A percentile compares a stretch with the other conserved stretches of the same genome.
Evolutionary conservation across 2,888 invertebrate genomes (phyloP).

Genomic region (Embidobia sp.): DNA sequence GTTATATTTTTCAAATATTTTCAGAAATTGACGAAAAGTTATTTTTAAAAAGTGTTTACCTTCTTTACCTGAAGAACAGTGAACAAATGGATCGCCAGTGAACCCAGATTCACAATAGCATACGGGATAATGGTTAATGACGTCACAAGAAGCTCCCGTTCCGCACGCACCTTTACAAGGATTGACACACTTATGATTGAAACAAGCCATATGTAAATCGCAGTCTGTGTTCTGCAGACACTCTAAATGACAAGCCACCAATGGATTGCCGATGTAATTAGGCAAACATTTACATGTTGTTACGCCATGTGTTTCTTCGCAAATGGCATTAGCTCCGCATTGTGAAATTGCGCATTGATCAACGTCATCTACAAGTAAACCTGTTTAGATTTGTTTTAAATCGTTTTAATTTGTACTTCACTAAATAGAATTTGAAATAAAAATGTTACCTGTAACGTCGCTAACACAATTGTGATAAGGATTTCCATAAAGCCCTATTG

Average conservation of each 20-base stretch:
- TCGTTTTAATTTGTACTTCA: no score
- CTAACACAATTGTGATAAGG: conserved; percentile 90
- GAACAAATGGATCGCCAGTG: conserved; percentile 86
- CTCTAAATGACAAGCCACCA: conserved; percentile 89
- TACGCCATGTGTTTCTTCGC: conserved; percentile 86
- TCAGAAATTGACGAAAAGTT: no score
- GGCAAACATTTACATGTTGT: conserved; percentile 88
- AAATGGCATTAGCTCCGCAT: conserved; percentile 92
- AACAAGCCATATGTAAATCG: conserved; percentile 82
- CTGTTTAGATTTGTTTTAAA: no score
- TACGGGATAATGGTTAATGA: conserved; percentile 90
- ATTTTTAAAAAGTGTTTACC: conserved; percentile 19
- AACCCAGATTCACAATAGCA: conserved; percentile 87
- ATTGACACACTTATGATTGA: conserved; percentile 82
- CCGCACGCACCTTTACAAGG: conserved; percentile 87
- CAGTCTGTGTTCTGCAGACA: conserved; percentile 89
- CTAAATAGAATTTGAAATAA: no score
- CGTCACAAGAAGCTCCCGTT: conserved; percentile 87
- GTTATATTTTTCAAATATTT: background rate
- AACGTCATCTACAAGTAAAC: conserved; percentile 65
- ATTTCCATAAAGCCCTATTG: conserved; percentile 90
- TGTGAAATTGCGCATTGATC: conserved; percentile 89
- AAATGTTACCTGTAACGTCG: conserved; percentile 81
- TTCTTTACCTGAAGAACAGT: conserved; percentile 83
- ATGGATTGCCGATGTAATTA: conserved; percentile 91